These are phyloP conservation scores for Nylanderia fulva DNA, from an alignment of 1,140 invertebrate species.

Conservation along the genomic window DNA sequence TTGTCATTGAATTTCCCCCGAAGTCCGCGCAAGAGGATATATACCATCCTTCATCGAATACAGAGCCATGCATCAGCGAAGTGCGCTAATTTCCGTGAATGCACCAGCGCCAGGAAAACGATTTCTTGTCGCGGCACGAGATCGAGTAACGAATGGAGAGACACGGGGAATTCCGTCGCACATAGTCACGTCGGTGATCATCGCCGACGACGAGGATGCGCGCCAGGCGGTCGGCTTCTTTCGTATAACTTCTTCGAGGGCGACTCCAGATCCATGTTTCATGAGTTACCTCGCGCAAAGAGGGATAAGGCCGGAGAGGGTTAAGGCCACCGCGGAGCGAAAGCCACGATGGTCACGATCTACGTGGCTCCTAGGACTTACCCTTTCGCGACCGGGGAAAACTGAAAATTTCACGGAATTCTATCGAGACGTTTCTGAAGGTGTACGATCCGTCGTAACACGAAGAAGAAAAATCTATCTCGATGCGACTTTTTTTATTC, in stretches of 20 bases:
- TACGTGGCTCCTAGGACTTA: slow-evolving; percentile 1
- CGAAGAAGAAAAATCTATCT: background rate
- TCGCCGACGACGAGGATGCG: slow-evolving; percentile 25
- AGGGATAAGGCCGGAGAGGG: slow-evolving; percentile 24
- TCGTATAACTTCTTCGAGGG: slow-evolving; percentile 67
- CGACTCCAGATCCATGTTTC: slow-evolving; percentile 74
- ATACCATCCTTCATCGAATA: background rate
- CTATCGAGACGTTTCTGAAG: background rate
- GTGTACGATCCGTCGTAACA: background rate
- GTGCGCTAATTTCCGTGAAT: slow-evolving; percentile 74
- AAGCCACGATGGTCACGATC: slow-evolving; percentile 30
- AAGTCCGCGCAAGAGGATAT: background rate
- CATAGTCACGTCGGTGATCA: slow-evolving; percentile 63
- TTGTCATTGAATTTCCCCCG: background rate
- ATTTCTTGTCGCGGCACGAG: slow-evolving; percentile 62
- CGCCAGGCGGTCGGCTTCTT: slow-evolving; percentile 69
- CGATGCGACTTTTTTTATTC: background rate
- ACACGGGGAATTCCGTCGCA: slow-evolving; percentile 53
- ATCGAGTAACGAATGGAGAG: slow-evolving; percentile 58
- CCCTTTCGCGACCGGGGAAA: background rate
- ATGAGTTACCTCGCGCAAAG: slow-evolving; percentile 62
- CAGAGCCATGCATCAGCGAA: slow-evolving; percentile 46
- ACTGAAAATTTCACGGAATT: slow-evolving; percentile 30
- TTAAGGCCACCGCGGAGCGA: slow-evolving; percentile 39
- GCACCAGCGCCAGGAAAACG: slow-evolving; percentile 65